phyloP scores from a whole-genome alignment of 2,797 vertebrate species.

The Enteromius thamalakanensis region DNA sequence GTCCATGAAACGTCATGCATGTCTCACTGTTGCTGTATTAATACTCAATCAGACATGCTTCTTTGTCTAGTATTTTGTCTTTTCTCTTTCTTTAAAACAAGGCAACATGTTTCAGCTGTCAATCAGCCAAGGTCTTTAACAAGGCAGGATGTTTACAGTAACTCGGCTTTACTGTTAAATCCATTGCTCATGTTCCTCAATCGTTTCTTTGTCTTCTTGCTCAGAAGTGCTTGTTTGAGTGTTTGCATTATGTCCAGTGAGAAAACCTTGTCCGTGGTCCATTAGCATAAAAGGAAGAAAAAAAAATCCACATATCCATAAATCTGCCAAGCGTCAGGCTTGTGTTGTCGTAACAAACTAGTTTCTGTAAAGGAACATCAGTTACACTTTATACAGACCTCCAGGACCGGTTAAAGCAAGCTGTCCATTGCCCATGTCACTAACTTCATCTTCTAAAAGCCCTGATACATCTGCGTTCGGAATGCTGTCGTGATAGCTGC shows the following conservation, averaged over 20 bases:
- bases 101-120: not conserved
- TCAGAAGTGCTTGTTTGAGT: conserved; percentile 14
- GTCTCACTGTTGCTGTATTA: not conserved
- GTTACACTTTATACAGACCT: conserved; percentile 81
- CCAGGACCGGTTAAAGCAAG: conserved; percentile 81
- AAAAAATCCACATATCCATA: conserved; percentile 14
- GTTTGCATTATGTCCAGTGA: not conserved
- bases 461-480: conserved; percentile 85
- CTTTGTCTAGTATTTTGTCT: conserved; percentile 1
- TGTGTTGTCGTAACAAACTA: not conserved
- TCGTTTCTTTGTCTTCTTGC: not conserved
- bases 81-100: not conserved
- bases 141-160: not conserved
- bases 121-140: not conserved
- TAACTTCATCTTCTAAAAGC: conserved; percentile 82
- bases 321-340: not conserved
- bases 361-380: not conserved
- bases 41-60: conserved; percentile 27
- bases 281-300: not conserved
- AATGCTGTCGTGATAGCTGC: conserved; percentile 89
- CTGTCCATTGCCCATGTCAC: conserved; percentile 83
- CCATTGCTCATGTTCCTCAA: not conserved
- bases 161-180: not conserved
- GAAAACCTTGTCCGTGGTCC: conserved; percentile 29
- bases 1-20: not conserved